Evolutionary conservation across 2,113 vertebrate genomes (phyloP).

Genomic region (Hippolais icterina): DNA sequence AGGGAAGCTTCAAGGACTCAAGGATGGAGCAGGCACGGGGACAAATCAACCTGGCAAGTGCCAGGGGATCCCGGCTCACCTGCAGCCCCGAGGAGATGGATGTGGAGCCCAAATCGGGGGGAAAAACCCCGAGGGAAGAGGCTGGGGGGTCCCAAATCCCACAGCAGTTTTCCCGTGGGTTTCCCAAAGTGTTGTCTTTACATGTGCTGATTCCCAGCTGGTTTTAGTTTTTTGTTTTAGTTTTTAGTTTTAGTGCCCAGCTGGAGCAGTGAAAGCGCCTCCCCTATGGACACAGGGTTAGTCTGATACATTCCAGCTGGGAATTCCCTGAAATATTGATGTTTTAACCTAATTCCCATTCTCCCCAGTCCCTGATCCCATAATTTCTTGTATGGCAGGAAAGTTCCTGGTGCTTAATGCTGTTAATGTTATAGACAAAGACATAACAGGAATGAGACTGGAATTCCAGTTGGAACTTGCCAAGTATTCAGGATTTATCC

Average conservation of each 20-base stretch:
- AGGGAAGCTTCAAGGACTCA: conserved; percentile 27
- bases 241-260: not conserved
- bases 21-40: conserved; percentile 14
- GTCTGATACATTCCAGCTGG: not conserved
- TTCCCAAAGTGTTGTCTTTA: not conserved
- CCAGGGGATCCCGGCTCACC: not conserved
- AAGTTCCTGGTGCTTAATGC: not conserved
- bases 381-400: not conserved
- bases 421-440: not conserved
- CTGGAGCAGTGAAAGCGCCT: not conserved
- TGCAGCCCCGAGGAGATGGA: not conserved
- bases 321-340: not conserved
- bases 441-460: not conserved
- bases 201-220: not conserved
- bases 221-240: too few relatives aligned
- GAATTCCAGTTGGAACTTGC: not conserved
- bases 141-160: not conserved
- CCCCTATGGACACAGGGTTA: not conserved
- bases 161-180: not conserved
- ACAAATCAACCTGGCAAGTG: conserved; percentile 33
- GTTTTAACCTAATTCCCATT: not conserved
- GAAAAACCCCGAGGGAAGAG: not conserved
- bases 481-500: not conserved
- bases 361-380: not conserved
- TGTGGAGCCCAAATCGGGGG: rapidly evolving